phyloP scores from a whole-genome alignment of 2,113 vertebrate species.

The Ancistrus triradiatus region DNA sequence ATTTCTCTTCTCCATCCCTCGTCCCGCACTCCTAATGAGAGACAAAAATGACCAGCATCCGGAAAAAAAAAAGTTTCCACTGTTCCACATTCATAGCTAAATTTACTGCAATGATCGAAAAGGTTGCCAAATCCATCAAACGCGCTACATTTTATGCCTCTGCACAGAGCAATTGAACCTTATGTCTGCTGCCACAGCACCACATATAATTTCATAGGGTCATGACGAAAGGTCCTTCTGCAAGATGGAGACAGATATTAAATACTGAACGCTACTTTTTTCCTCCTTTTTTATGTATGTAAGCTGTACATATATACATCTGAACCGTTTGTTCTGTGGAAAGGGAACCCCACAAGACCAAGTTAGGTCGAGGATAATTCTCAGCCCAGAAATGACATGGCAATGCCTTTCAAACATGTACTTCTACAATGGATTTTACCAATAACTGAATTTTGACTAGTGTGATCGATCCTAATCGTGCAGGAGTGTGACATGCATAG shows the following conservation, averaged over 20 bases:
- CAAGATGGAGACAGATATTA: background rate
- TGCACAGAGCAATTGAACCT: background rate
- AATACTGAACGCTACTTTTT: background rate
- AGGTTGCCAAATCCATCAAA: slow-evolving; percentile 26
- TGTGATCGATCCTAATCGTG: too few relatives aligned
- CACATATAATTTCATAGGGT: slow-evolving; percentile 1
- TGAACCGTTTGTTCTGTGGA: too few relatives aligned
- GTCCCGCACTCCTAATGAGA: background rate
- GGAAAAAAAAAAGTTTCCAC: background rate
- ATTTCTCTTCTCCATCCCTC: slow-evolving; percentile 4
- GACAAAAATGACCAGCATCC: slow-evolving; percentile 16
- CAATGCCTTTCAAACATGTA: too few relatives aligned
- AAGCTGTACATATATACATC: too few relatives aligned
- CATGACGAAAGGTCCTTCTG: background rate
- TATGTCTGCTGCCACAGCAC: slow-evolving; percentile 9
- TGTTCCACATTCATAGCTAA: slow-evolving; percentile 4
- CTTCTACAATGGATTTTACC: too few relatives aligned
- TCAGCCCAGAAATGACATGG: too few relatives aligned
- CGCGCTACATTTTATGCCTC: background rate
- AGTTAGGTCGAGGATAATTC: too few relatives aligned
- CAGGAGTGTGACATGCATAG: too few relatives aligned
- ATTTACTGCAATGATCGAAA: slow-evolving; percentile 13
- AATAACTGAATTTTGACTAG: too few relatives aligned
- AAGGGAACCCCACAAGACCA: too few relatives aligned
- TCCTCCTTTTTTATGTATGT: too few relatives aligned